phyloP scores from a whole-genome alignment of 2,113 vertebrate species.

The Phrynosoma blainvillii region DNA sequence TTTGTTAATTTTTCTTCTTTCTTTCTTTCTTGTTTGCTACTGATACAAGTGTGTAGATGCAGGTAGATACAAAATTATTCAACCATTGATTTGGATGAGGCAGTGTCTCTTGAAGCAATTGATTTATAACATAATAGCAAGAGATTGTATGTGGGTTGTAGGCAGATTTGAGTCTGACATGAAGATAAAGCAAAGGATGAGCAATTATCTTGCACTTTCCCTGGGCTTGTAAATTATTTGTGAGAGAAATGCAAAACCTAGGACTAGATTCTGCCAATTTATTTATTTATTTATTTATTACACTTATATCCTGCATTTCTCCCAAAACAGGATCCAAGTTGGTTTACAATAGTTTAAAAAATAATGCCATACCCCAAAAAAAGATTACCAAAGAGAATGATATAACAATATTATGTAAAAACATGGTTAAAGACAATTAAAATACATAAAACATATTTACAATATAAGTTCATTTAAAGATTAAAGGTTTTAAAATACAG shows the following conservation, averaged over 20 bases:
- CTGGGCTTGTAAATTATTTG: not conserved
- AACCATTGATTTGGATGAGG: not conserved
- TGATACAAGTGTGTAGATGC: not conserved
- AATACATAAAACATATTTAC: too few relatives aligned
- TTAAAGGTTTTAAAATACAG: too few relatives aligned
- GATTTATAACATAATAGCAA: not conserved
- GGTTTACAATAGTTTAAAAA: too few relatives aligned
- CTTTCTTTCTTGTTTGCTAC: not conserved
- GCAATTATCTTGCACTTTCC: not conserved
- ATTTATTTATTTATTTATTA: too few relatives aligned
- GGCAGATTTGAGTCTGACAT: not conserved
- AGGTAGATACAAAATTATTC: not conserved
- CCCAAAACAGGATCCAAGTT: too few relatives aligned
- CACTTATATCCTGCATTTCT: too few relatives aligned
- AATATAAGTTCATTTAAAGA: too few relatives aligned
- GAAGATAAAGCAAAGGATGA: not conserved
- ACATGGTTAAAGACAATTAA: too few relatives aligned
- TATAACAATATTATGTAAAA: too few relatives aligned
- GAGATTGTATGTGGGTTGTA: not conserved
- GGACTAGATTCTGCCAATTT: not conserved
- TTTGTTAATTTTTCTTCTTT: not conserved
- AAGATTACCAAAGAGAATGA: too few relatives aligned
- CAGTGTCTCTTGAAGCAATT: not conserved
- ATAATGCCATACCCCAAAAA: too few relatives aligned
- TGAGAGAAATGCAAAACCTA: constrained; percentile 1